Evolutionary conservation across 2,113 vertebrate genomes (phyloP), one percentile per base, ranked within the genome.

Genomic region (Aviceda subcristata): DNA sequence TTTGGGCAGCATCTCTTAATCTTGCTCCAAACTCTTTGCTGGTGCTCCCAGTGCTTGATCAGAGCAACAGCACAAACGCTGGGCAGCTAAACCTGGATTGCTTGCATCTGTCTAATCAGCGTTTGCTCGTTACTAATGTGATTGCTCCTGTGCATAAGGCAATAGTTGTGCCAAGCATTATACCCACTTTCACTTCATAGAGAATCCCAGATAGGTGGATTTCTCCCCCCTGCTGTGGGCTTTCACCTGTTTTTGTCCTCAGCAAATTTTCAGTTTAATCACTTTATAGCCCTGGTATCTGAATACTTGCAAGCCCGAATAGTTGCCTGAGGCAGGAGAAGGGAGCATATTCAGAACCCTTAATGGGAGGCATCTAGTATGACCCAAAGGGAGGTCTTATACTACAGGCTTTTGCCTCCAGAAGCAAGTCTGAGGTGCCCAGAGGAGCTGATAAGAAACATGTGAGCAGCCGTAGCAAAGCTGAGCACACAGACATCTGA

Each of bases 261-360:
- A 1, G 39, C 20, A 79, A 91, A 45, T 72, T 72, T 81, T 82
- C 45, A 34, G 22, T 89, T 85, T 57, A 92, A 76, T 91, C 32
- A 30, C 13, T 82, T 87, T 32, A 72, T 29, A 76, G n/a, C 46
- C 43, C 30, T 57, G 57, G 16, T 13, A 62, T 66, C 53, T 86
- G 63, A 80, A 77, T 45, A n/a, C 56, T 89, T 50, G 34, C 10
- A 69, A 79, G 45, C 29, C 45, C 12, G 46, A 59, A 46, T 34
- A 18, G 68, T 21, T 89, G 73, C 84, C 89, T 30, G 57, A 85
- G 84, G 83, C 41, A 66, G 62, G 60, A 90, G 30, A 81, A 96
- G 9, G 38, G 8, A 87, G 26, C 0, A 0, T 20, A 46, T 71
- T 85, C 62, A 27, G 17, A 94, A 36, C 24, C 22, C 12, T 15